Base-by-base conservation (phyloP, 2,113 vertebrate genomes). In the Cyphomyrus discorhynchus region DNA sequence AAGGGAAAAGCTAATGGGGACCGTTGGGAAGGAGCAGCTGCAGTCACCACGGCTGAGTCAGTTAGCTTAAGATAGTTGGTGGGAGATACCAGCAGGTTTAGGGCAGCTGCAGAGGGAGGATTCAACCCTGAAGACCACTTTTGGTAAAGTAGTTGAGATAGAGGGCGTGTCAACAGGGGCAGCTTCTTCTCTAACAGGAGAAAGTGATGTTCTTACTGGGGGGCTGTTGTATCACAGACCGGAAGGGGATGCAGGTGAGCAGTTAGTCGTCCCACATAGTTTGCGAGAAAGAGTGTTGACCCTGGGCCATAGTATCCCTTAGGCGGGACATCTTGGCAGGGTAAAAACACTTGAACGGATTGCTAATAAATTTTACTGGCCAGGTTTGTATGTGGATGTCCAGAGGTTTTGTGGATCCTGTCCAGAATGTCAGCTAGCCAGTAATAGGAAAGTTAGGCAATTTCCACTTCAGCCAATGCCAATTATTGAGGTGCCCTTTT, bases 401-500 rank as follows among this genome's bases (percentile, higher is more conserved):
- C 77, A 88, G 24, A 31, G 27, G 4, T 86, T 86, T 35, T 47
- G 90, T 11, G 19, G 52, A n/a, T n/a, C 27, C 1, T 89, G 90
- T 89, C 46, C 77, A 35, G 53, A 70, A 58, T 89, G 88, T 50
- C 90, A 24, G 7, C 24, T 49, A 17, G 84, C 87, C 0, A 31
- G 47, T 89, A 52, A 31, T 27, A 58, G 17, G 35, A 50, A 39
- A 42, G 62, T 58, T 3, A 31, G 27, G 39, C 85, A 15, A 42
- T 19, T 50, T 42, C 56, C 56, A n/a, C 39, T 90, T 19, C 45
- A 39, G 15, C n/a, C 86, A 47, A 46, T 90, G 13, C 90, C 87
- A 5, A 80, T 77, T 56, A 88, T 90, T 11, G 86, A 83, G 10
- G 49, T 58, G 31, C 90, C 62, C n/a, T 90, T 90, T 88, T n/a